phyloP scores from a whole-genome alignment of 2,113 vertebrate genomes.

The Nesoenas mayeri region DNA sequence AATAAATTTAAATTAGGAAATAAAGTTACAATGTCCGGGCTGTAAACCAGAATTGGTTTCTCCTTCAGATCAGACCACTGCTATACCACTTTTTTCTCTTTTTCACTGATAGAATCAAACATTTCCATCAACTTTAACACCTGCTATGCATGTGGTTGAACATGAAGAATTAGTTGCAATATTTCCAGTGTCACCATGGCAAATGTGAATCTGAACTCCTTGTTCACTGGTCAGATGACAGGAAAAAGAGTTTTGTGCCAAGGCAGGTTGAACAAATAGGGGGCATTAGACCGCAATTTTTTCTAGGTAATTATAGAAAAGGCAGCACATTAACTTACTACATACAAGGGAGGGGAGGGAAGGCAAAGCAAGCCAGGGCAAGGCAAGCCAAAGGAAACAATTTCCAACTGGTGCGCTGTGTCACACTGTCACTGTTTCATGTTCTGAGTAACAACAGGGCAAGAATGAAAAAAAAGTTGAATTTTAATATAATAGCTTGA shows the following conservation, averaged over 20 bases:
- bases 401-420: not conserved
- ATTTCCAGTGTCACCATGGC: not conserved
- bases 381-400: not conserved
- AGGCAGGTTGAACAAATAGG: not conserved
- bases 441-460: not conserved
- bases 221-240: not conserved
- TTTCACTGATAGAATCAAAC: not conserved
- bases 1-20: not conserved
- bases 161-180: not conserved
- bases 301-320: not conserved
- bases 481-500: not conserved
- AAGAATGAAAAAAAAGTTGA: not conserved
- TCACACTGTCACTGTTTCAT: not conserved
- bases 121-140: not conserved
- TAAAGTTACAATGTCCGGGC: not conserved
- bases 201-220: not conserved
- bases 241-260: not conserved
- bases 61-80: not conserved
- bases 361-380: not conserved
- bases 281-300: not conserved
- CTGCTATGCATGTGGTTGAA: not conserved
- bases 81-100: not conserved
- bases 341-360: rapidly evolving
- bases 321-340: not conserved
- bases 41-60: not conserved